phyloP scores from a whole-genome alignment of 30 jellyfish, hydroid and myxozoan genomes.

The Pseudorhiza aurosa region DNA sequence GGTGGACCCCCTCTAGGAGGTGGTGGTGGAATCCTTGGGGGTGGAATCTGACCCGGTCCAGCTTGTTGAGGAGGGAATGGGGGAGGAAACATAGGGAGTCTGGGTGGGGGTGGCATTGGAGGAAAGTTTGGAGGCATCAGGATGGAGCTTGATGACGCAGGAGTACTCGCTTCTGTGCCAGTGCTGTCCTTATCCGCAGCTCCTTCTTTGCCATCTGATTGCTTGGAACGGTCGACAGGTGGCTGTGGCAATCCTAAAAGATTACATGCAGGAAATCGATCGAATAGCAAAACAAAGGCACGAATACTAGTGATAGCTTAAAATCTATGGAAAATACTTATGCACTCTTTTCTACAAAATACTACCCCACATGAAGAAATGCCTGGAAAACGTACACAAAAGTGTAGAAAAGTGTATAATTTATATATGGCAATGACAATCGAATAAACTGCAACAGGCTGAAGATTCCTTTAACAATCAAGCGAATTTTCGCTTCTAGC shows the following conservation, averaged over 20 bases:
- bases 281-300: no score
- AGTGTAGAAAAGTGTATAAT: no score
- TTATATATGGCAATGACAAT: no score
- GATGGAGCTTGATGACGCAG: conserved; percentile 10
- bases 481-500: no score
- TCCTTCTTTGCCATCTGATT: not conserved
- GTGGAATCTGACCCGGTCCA: conserved; percentile 36
- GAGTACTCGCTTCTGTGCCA: not conserved
- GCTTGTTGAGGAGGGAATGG: conserved; percentile 47
- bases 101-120: conserved; percentile 61
- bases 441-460: no score
- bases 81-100: conserved; percentile 51
- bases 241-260: conserved; percentile 80
- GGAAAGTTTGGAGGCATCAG: conserved; percentile 48
- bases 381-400: no score
- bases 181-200: not conserved
- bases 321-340: no score
- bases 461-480: no score
- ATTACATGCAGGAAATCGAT: not conserved
- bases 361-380: no score
- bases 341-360: no score
- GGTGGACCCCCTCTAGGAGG: conserved; percentile 70
- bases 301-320: no score
- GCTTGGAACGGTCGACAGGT: conserved; percentile 37
- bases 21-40: conserved; percentile 71